Conservation (phyloP, 2,888 invertebrate genomes). For the Resseliella maxima region DNA sequence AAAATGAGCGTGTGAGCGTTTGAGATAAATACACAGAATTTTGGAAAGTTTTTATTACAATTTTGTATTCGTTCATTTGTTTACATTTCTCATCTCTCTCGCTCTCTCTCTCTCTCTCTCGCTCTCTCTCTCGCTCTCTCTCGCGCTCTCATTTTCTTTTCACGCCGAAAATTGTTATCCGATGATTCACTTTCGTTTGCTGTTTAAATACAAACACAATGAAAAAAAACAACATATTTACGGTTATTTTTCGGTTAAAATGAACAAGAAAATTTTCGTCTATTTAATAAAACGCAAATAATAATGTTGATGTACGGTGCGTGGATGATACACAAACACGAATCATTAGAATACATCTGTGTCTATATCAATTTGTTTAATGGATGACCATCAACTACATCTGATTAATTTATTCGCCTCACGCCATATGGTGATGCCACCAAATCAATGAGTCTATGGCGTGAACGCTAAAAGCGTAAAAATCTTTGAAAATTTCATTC, state of each 20-base stretch:
- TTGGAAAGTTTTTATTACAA: constrained; percentile 33
- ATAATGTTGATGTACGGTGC: too few relatives aligned
- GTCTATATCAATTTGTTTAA: too few relatives aligned
- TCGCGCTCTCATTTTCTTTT: background rate
- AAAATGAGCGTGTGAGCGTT: constrained; percentile 37
- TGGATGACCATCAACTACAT: too few relatives aligned
- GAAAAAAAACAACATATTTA: background rate
- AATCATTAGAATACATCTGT: too few relatives aligned
- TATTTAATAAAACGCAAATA: too few relatives aligned
- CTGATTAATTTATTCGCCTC: too few relatives aligned
- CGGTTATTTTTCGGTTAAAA: background rate
- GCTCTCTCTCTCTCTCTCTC: background rate
- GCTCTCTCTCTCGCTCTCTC: background rate
- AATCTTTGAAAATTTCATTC: too few relatives aligned
- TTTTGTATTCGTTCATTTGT: background rate
- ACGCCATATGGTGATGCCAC: too few relatives aligned
- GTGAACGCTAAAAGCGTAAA: too few relatives aligned
- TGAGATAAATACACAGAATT: constrained; percentile 34
- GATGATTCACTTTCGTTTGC: constrained; percentile 37
- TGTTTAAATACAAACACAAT: background rate
- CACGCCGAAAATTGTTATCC: background rate
- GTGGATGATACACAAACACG: too few relatives aligned
- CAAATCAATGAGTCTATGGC: too few relatives aligned
- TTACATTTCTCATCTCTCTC: background rate
- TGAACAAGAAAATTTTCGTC: background rate